Conservation (phyloP, 2,888 invertebrate genomes). For the Aquatica leii region DNA sequence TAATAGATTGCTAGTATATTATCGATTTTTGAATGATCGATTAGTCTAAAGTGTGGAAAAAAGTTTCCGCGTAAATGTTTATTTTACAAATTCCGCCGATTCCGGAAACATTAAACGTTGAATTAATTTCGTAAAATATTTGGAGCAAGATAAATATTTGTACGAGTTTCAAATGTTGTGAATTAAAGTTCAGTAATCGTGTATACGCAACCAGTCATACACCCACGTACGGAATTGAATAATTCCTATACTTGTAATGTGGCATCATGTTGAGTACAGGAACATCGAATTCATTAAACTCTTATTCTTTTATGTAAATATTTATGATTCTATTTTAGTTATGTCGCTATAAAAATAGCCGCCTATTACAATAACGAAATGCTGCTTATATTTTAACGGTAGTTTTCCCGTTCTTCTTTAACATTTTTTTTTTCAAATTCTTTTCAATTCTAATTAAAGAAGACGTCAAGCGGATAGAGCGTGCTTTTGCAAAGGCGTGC, state of each 20-base stretch:
- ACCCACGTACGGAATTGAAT: conserved; percentile 21
- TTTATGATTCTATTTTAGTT: conserved; percentile 6
- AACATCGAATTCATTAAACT: conserved; percentile 16
- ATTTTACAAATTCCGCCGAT: background rate
- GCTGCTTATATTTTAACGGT: too few relatives aligned
- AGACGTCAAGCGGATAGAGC: too few relatives aligned
- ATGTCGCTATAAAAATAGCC: background rate
- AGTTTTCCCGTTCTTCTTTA: too few relatives aligned
- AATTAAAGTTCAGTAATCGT: conserved; percentile 1
- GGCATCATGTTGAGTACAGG: background rate
- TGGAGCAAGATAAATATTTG: conserved; percentile 12
- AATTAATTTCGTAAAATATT: conserved; percentile 3
- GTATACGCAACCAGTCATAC: conserved; percentile 22
- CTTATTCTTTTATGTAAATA: conserved; percentile 8
- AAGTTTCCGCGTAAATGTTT: conserved; percentile 1
- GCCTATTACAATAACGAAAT: background rate
- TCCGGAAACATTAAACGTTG: background rate
- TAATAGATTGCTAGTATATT: too few relatives aligned
- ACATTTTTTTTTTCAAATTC: too few relatives aligned
- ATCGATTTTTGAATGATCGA: too few relatives aligned
- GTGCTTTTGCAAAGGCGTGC: too few relatives aligned
- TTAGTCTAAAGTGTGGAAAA: too few relatives aligned
- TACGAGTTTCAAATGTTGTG: conserved; percentile 1
- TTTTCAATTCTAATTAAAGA: too few relatives aligned
- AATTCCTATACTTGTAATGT: conserved; percentile 11